Evolutionary conservation across 2,888 invertebrate genomes (phyloP), one percentile per base, ranked within the genome.

Genomic region (Hypselothyrea guttata): DNA sequence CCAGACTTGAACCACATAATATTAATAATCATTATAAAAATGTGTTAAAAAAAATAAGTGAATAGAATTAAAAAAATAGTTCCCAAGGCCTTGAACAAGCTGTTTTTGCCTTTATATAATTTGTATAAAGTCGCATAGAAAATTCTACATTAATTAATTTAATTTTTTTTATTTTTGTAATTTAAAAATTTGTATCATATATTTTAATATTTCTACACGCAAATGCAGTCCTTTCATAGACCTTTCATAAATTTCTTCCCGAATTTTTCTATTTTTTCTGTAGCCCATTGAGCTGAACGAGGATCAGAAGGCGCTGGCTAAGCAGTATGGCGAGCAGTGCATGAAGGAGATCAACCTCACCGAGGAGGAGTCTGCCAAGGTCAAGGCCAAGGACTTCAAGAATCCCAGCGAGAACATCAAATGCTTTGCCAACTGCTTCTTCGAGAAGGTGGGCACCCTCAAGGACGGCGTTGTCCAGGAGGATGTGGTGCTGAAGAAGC

Each of bases 381-480:
- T 89, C 13, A 66, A 64, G 42, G 73, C 71, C 42, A 75, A 66
- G 55, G 78, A 86, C 31, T 86, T 72, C 30, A 46, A 66, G 15
- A 64, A 81, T 13, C 70, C 76, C 34, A 79, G 59, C 27, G 75
- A 81, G 12, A 84, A 75, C 8, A 34, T 78, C 2, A 87, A 88
- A 54, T 89, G 89, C 65, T 88, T 89, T 51, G 63, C 83, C 35
- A 86, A 87, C 42, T 89, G 89, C 44, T 86, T 89, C 73, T 75
- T 89, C 34, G 88, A 89, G 57, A 84, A 87, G 61, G 31, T 63
- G 0, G 88, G 86, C 22, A 65, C 84, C 7, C 15, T 86, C 1
- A 84, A 86, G 62, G 72, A 87, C 33, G 87, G 83, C 1, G 75
- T 67, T 1, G n/a, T 89, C 0, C 84, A 87, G 55, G 75, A 73